These are phyloP conservation scores for Mizuhopecten yessoensis DNA, from an alignment of 1,140 invertebrate species.

Conservation along the genomic window DNA sequence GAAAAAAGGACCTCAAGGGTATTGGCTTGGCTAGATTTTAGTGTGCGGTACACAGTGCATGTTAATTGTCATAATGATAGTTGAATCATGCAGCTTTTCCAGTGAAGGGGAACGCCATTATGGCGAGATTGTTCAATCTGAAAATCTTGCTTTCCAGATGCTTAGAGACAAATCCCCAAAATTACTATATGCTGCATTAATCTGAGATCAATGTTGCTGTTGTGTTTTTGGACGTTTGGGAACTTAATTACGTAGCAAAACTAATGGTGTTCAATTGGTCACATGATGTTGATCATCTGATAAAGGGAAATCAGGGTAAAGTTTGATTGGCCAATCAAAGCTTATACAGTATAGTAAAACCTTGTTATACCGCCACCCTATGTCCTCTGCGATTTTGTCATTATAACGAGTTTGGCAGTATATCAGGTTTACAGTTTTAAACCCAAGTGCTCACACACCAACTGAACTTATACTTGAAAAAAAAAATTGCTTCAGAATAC, in stretches of 20 bases:
- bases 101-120: not conserved
- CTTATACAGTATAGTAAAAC: no score
- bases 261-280: not conserved
- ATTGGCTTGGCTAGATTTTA: no score
- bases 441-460: no score
- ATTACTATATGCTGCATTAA: not conserved
- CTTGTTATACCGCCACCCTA: no score
- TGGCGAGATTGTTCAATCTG: not conserved
- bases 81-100: not conserved
- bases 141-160: not conserved
- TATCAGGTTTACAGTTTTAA: no score
- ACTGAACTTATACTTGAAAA: no score
- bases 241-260: no score
- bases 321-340: not conserved
- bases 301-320: not conserved
- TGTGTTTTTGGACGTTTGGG: no score
- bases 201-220: not conserved
- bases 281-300: not conserved
- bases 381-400: no score
- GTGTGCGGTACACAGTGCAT: not conserved
- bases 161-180: not conserved
- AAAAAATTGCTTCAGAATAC: no score
- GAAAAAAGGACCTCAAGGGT: no score
- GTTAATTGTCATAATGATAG: not conserved
- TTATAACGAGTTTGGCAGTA: no score